Evolutionary conservation across 2,797 vertebrate species (phyloP), one percentile per base, ranked within the genome.

Genomic region (Agapornis canus): DNA sequence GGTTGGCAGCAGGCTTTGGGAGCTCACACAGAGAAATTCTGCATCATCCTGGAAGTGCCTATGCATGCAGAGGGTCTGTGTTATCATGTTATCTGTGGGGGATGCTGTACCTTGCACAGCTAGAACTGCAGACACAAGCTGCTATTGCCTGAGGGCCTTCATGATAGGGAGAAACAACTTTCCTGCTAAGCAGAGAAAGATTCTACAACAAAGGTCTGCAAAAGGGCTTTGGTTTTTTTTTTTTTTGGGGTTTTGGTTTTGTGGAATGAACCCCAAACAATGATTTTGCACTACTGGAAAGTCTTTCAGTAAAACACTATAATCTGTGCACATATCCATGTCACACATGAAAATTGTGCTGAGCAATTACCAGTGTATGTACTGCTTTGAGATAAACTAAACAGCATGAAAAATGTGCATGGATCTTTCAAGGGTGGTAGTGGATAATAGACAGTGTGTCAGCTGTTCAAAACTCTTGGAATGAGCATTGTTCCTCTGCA

Each of bases 61-160:
- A 10, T 71, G 32, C 63, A n/a, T 61, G 23, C 18, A 64, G 31
- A 71, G 32, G 14, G 11, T 65, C 68, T 2, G 0, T 35, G 42
- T 40, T 45, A 29, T 5, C 21, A 5, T 40, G 12, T 54, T 56
- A 9, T 29, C 32, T 56, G 10, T 17, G 15, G 20, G 29, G 26
- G 26, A 82, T 65, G 49, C 23, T 21, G 8, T 25, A 21, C 20
- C 10, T 11, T 47, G 61, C 42, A 32, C 19, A 68, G 35, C 6
- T 21, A 52, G n/a, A 84, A 7, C 56, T 52, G 21, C 54, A n/a
- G 29, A 31, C 26, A 51, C 22, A 57, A 17, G 9, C 31, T 43
- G 5, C 35, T 64, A 1, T 60, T 76, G 31, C 22, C 32, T 0
- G 0, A 43, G 18, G 22, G 27, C 3, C 25, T 69, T 82, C 3